Conservation (phyloP, 2,888 invertebrate species). For the Habrosyne pyritoides region DNA sequence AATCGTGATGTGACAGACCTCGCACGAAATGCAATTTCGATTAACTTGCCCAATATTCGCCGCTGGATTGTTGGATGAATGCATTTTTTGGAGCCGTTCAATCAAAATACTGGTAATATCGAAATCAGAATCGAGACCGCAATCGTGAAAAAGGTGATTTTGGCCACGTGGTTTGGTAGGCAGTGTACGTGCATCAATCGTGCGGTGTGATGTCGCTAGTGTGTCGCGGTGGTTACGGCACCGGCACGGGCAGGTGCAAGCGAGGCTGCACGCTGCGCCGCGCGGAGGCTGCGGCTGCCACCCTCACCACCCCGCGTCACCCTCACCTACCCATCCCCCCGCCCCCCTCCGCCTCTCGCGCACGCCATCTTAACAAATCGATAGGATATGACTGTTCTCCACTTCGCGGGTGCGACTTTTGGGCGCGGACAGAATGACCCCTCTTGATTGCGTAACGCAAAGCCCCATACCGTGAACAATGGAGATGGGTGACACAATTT, state of each 20-base stretch:
- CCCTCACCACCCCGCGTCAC: conserved; percentile 57
- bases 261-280: conserved; percentile 77
- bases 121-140: neutral
- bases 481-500: conserved; percentile 30
- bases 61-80: too few species aligned
- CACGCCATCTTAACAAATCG: conserved; percentile 84
- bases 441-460: conserved; percentile 70
- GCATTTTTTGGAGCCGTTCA: too few species aligned
- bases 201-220: conserved; percentile 56
- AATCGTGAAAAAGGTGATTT: conserved; percentile 8
- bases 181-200: conserved; percentile 34
- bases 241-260: conserved; percentile 73
- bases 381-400: conserved; percentile 85
- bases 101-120: too few species aligned
- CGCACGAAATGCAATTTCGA: too few species aligned
- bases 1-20: too few species aligned
- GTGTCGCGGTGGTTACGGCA: conserved; percentile 66
- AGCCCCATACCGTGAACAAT: conserved; percentile 48
- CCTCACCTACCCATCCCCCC: conserved; percentile 49
- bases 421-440: conserved; percentile 80
- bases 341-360: conserved; percentile 59
- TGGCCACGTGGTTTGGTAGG: conserved; percentile 19
- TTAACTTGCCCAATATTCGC: too few species aligned
- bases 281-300: conserved; percentile 70
- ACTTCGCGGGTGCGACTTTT: conserved; percentile 80